These are phyloP conservation scores for Tolypeutes matacus DNA, from an alignment of 2,797 vertebrate genomes.

Conservation along the genomic window DNA sequence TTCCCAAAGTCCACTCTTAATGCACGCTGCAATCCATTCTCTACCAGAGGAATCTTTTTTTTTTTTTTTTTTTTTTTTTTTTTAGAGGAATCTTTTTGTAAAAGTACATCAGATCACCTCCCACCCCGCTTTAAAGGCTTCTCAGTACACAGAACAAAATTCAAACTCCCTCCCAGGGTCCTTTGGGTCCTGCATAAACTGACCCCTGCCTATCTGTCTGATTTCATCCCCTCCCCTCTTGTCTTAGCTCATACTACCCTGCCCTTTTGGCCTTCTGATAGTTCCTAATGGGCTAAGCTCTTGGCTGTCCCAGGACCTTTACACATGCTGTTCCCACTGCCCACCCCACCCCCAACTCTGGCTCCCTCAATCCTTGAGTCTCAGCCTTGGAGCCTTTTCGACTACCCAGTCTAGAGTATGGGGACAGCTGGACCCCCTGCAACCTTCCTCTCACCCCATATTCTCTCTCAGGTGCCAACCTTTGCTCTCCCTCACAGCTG, in stretches of 20 bases:
- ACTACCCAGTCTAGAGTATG: neutral
- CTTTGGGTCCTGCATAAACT: neutral
- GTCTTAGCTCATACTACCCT: neutral
- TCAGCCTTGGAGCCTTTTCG: neutral
- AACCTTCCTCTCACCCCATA: neutral
- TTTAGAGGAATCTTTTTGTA: neutral
- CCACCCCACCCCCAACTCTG: no score
- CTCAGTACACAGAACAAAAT: neutral
- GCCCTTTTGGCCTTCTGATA: neutral
- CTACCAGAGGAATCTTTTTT: neutral
- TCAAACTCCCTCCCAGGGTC: neutral
- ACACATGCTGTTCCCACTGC: neutral
- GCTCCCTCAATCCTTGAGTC: neutral
- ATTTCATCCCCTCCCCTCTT: neutral
- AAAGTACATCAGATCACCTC: neutral
- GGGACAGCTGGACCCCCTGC: neutral
- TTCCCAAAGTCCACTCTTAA: neutral
- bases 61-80: no score
- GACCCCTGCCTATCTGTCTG: neutral
- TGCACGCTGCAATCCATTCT: neutral
- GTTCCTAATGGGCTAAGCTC: neutral
- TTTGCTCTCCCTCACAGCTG: neutral
- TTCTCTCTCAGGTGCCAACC: neutral
- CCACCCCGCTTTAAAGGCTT: neutral
- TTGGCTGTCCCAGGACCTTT: no score